A percentile compares a stretch with the other conserved stretches of the same genome.
These are phyloP conservation scores for Trachymyrmex cornetzi DNA, from an alignment of 1,140 invertebrate genomes.

Conservation along the genomic window DNA sequence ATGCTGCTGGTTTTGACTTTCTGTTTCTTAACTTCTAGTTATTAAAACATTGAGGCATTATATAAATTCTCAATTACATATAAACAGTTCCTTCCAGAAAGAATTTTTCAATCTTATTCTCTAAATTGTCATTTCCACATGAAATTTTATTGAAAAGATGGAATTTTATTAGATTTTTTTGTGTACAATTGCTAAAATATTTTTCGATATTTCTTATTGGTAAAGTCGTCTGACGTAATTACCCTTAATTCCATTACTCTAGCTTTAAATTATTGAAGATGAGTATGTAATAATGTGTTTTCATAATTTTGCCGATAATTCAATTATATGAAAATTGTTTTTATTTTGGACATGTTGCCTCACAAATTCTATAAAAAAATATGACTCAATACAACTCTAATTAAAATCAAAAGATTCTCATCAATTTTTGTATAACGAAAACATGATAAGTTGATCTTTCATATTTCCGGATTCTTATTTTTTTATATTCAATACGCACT, in stretches of 20 bases:
- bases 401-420: not conserved
- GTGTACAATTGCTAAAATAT: not conserved
- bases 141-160: not conserved
- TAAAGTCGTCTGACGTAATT: not conserved
- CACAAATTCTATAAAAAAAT: not conserved
- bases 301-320: constrained; percentile 23
- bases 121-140: not conserved
- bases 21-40: not conserved
- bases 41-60: not conserved
- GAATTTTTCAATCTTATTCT: not conserved
- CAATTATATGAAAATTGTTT: not conserved
- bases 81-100: not conserved
- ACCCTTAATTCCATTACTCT: not conserved
- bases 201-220: not conserved
- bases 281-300: not conserved
- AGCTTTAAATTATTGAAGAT: not conserved
- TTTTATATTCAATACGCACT: not conserved
- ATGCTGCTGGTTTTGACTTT: not conserved
- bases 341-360: not conserved
- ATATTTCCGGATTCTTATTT: not conserved
- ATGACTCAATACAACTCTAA: not conserved
- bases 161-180: constrained; percentile 5
- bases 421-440: not conserved
- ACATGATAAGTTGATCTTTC: not conserved
- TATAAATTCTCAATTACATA: not conserved